Evolutionary conservation across 2,888 invertebrate species (phyloP).

Genomic region (Spilarctia lutea): DNA sequence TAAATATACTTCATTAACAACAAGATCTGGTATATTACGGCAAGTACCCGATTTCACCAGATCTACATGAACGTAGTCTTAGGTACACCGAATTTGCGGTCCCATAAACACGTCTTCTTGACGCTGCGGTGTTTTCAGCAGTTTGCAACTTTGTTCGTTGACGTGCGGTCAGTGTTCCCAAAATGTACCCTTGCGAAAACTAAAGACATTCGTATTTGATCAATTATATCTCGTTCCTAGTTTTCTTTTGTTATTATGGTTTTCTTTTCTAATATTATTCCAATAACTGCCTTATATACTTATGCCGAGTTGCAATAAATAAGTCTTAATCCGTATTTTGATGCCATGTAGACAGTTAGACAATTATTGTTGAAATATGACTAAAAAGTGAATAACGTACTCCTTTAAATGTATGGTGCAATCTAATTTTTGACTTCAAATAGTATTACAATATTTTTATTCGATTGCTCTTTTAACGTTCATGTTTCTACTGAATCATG

Average conservation of each 20-base stretch:
- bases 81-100: slow-evolving; percentile 53
- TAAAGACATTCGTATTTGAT: neutral
- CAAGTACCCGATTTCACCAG: slow-evolving; percentile 5
- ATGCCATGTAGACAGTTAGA: neutral
- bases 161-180: slow-evolving; percentile 24
- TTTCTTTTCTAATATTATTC: neutral
- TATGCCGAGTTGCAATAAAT: neutral
- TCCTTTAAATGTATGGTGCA: too few relatives aligned
- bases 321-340: neutral
- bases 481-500: neutral
- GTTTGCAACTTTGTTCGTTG: slow-evolving; percentile 54
- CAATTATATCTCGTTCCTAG: neutral
- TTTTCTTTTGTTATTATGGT: neutral
- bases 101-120: slow-evolving; percentile 60
- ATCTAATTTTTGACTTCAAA: neutral
- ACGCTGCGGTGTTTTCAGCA: slow-evolving; percentile 35
- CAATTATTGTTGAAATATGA: neutral
- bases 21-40: neutral
- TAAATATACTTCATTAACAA: neutral
- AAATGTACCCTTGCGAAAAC: neutral
- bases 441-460: neutral
- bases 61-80: slow-evolving; percentile 18
- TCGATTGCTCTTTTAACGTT: neutral
- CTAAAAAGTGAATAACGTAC: neutral
- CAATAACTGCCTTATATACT: neutral